Conservation (phyloP, 2,113 vertebrate genomes). For the Psettodes erumei region DNA sequence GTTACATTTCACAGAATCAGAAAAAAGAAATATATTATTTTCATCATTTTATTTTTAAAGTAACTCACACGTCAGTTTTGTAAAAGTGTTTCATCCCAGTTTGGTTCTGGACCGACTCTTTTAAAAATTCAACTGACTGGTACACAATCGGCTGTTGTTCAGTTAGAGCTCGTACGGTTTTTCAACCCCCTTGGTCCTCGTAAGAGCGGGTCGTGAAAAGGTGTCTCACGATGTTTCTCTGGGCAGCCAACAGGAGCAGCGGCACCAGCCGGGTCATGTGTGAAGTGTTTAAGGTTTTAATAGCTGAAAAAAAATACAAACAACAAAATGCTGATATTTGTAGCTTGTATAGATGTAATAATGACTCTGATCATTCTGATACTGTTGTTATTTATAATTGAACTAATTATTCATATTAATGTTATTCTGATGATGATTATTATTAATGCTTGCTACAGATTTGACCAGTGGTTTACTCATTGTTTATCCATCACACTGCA, state of each 20-base stretch:
- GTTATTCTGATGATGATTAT: constrained; percentile 77
- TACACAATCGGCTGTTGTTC: neutral
- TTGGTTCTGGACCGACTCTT: neutral
- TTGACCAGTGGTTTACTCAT: constrained; percentile 81
- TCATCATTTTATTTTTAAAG: neutral
- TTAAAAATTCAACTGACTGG: neutral
- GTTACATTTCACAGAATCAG: neutral
- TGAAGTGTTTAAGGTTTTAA: constrained; percentile 80
- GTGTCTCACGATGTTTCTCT: too few species aligned
- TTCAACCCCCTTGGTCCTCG: neutral
- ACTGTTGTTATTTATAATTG: constrained; percentile 84
- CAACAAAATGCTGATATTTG: constrained; percentile 82
- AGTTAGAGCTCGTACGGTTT: neutral
- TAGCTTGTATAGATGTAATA: constrained; percentile 84
- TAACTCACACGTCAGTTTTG: neutral
- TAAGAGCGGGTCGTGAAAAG: too few species aligned
- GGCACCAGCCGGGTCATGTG: constrained; percentile 54
- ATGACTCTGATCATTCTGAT: constrained; percentile 72
- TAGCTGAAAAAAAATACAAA: constrained; percentile 80
- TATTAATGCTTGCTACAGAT: constrained; percentile 84
- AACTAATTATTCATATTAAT: constrained; percentile 83
- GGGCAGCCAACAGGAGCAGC: constrained; percentile 49
- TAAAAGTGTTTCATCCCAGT: neutral
- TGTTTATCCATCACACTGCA: constrained; percentile 82
- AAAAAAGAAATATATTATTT: neutral